Evolutionary conservation across 1,140 invertebrate species (phyloP), one percentile per base, ranked within the genome.

Genomic region (Psix sp.): DNA sequence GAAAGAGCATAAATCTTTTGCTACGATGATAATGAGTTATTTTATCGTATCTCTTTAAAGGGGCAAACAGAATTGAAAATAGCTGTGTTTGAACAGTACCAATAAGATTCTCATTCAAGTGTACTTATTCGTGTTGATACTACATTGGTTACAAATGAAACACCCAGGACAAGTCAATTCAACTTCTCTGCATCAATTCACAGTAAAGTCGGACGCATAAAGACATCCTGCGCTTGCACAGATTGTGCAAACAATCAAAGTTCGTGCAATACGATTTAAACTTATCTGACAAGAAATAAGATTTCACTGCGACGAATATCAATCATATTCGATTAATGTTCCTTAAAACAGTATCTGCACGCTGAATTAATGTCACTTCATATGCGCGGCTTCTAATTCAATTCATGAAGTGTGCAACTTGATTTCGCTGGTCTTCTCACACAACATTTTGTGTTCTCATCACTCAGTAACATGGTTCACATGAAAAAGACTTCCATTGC

Each of bases 201-300:
- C 49, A 15, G 65, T 51, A 66, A 59, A 48, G 66, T 71, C 60
- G 46, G 31, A 35, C 26, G 56, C 66, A 75, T 75, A 75, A 66
- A 75, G 73, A 66, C 66, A 40, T 42, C 20, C 15, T 36, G 54
- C 54, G 56, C 60, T 70, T 46, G 65, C 60, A 49, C 62, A 66
- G 62, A 71, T 56, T 62, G 66, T 40, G 66, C 74, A 76, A 76
- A 71, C 74, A 76, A 76, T 71, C 73, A 62, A 71, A 71, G 66
- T 76, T 76, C 48, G 66, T 60, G 66, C 54, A 62, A 76, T 67
- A 42, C 54, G 66, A 76, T 71, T 71, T 70, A 70, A 75, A 75
- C 60, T 75, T 75, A 54, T 54, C 17, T 36, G 31, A 38, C 52
- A 10, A 43, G 56, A 70, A 70, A 65, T 70, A 75, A 70, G 65